These are phyloP conservation scores for Eurypyga helias DNA, from an alignment of 2,113 vertebrate genomes.

Conservation along the genomic window DNA sequence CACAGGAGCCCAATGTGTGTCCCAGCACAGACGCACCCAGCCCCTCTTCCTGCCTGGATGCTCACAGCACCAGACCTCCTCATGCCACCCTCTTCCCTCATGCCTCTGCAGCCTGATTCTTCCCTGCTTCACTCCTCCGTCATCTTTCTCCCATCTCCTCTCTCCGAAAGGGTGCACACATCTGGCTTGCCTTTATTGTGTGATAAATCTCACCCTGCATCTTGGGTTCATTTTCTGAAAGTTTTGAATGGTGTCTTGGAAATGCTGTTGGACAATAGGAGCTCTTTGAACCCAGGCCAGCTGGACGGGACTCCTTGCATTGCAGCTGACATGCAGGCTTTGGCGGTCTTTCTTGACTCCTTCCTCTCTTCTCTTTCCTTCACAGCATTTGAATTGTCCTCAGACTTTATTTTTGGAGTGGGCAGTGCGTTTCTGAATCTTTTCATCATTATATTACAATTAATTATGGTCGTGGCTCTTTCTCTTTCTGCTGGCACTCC, in stretches of 20 bases:
- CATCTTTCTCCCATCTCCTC: not conserved
- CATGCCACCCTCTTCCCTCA: not conserved
- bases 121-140: not conserved
- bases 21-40: not conserved
- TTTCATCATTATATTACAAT: constrained; percentile 52
- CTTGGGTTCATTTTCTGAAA: constrained; percentile 69
- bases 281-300: constrained; percentile 62
- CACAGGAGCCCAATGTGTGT: not conserved
- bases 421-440: constrained; percentile 40
- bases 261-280: constrained; percentile 65
- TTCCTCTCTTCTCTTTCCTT: constrained; percentile 51
- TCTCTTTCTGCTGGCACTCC: constrained; percentile 56
- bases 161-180: not conserved
- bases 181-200: constrained; percentile 50
- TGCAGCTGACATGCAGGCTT: constrained; percentile 70
- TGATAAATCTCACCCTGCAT: constrained; percentile 67
- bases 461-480: constrained; percentile 50
- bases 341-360: constrained; percentile 58
- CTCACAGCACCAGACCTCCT: not conserved
- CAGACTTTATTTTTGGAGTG: constrained; percentile 74
- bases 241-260: constrained; percentile 63
- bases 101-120: not conserved
- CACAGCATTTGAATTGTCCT: constrained; percentile 65
- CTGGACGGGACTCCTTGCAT: constrained; percentile 49
- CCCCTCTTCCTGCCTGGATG: not conserved